A percentile compares a stretch with the other conserved stretches of the same genome.
These are phyloP conservation scores for Acomys russatus DNA, from an alignment of 2,797 vertebrate species.

Conservation along the genomic window DNA sequence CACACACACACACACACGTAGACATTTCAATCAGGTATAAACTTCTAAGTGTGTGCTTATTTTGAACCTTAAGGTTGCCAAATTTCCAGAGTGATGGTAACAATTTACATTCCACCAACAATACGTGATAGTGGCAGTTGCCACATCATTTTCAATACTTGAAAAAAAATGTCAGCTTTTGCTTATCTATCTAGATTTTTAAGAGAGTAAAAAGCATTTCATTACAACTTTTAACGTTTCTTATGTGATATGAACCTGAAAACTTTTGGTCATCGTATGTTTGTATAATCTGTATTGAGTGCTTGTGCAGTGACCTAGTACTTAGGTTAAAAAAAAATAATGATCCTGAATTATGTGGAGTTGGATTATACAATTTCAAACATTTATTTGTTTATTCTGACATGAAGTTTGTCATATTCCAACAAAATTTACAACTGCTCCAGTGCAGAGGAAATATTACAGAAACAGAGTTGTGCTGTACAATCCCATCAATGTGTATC, in stretches of 20 bases:
- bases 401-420: slow-evolving; percentile 3
- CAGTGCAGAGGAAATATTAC: slow-evolving; percentile 9
- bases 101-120: background rate
- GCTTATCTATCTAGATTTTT: slow-evolving; percentile 27
- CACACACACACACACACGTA: background rate
- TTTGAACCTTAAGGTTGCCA: slow-evolving; percentile 22
- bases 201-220: slow-evolving; percentile 37
- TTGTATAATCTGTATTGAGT: slow-evolving; percentile 37
- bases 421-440: slow-evolving; percentile 33
- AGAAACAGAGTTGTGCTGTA: slow-evolving; percentile 7
- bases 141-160: background rate
- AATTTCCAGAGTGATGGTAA: slow-evolving; percentile 18
- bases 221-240: slow-evolving; percentile 53
- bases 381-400: slow-evolving; percentile 48
- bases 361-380: slow-evolving; percentile 43
- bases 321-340: slow-evolving; percentile 13
- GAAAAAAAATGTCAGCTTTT: slow-evolving; percentile 9
- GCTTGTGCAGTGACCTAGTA: slow-evolving; percentile 22
- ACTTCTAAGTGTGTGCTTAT: background rate
- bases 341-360: slow-evolving; percentile 28
- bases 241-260: slow-evolving; percentile 45
- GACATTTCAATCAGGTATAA: background rate
- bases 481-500: background rate
- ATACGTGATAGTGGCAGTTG: background rate
- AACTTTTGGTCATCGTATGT: slow-evolving; percentile 39